Percentiles rank a stretch among this genome's conserved stretches.
These are phyloP conservation scores for Aporrectodea caliginosa DNA, from an alignment of 1,140 invertebrate genomes.

Conservation along the genomic window DNA sequence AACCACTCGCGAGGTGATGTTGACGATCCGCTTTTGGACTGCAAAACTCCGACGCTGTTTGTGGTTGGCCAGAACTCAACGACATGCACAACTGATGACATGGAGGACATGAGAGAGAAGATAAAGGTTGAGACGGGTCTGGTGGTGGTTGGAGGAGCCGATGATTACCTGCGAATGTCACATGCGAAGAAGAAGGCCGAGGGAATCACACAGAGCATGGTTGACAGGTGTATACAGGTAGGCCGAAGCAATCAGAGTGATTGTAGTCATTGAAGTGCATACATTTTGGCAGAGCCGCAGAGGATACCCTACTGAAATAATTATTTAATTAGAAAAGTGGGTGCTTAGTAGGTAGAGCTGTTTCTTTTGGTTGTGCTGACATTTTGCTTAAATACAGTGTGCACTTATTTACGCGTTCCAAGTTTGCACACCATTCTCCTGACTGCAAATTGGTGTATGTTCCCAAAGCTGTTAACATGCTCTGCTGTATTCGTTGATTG, in stretches of 20 bases:
- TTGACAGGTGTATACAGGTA: constrained; percentile 69
- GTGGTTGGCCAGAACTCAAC: constrained; percentile 73
- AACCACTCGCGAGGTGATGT: constrained; percentile 72
- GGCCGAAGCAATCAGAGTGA: not conserved
- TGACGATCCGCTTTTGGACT: constrained; percentile 72
- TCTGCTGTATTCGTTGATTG: too few species aligned
- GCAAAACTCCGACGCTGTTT: constrained; percentile 72
- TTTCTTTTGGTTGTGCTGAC: too few species aligned
- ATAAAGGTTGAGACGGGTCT: constrained; percentile 73
- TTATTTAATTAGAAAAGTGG: not conserved
- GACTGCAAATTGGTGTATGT: too few species aligned
- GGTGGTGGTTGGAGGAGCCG: constrained; percentile 76
- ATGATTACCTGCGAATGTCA: constrained; percentile 70
- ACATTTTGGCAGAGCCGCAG: too few species aligned
- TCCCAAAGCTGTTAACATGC: too few species aligned
- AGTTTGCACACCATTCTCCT: not conserved
- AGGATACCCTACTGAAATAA: not conserved
- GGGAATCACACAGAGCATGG: constrained; percentile 75
- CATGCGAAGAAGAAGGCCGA: constrained; percentile 68
- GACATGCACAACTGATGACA: constrained; percentile 64
- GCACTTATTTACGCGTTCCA: not conserved
- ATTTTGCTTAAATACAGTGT: too few species aligned
- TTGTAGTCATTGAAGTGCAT: not conserved
- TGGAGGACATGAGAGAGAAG: constrained; percentile 71
- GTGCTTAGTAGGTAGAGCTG: not conserved